phyloP scores from a whole-genome alignment of 2,797 vertebrate species.

The Mionectes olivaceus region DNA sequence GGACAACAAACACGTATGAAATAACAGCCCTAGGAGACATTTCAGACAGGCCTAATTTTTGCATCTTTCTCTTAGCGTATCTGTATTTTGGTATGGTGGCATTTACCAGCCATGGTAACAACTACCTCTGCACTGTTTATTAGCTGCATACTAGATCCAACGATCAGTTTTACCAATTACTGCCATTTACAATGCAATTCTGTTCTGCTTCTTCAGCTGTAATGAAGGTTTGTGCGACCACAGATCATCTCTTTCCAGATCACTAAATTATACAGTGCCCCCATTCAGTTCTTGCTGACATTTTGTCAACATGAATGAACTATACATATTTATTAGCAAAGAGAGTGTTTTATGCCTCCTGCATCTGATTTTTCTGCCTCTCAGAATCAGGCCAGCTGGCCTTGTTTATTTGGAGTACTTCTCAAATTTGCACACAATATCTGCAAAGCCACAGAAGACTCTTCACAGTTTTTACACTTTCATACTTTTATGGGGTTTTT shows the following conservation, averaged over 20 bases:
- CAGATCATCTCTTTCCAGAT: background rate
- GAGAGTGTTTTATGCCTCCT: background rate
- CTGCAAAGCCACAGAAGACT: background rate
- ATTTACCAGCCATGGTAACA: background rate
- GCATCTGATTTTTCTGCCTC: background rate
- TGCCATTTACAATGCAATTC: background rate
- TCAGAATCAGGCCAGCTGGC: background rate
- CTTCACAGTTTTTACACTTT: background rate
- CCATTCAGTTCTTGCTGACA: background rate
- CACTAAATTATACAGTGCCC: background rate
- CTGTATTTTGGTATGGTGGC: background rate
- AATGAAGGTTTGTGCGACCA: background rate
- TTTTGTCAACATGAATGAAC: background rate
- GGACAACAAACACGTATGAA: fast-evolving
- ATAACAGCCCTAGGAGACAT: background rate
- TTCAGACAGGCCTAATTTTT: background rate
- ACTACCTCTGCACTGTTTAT: background rate
- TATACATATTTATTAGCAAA: background rate
- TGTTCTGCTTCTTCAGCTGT: background rate
- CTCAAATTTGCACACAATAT: background rate
- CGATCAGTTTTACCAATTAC: background rate
- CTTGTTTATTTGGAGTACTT: background rate
- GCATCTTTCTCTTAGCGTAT: background rate
- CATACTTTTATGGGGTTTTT: background rate
- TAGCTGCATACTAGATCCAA: background rate